Percentiles rank a stretch among this genome's conserved stretches.
Evolutionary conservation across 2,797 vertebrate genomes (phyloP).

Genomic region (Rhinatrema bivittatum): DNA sequence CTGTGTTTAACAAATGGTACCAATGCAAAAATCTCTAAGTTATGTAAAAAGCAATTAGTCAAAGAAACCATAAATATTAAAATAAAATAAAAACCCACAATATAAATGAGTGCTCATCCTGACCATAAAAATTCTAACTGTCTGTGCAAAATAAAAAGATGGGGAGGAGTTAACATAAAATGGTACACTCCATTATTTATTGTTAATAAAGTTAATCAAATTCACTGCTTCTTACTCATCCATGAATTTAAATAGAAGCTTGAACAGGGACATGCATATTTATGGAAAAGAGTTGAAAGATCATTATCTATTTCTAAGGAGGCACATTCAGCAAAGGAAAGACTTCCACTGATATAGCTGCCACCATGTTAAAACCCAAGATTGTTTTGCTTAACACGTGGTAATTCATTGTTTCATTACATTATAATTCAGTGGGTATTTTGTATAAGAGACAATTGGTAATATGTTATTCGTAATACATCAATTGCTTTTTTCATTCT

Average conservation of each 20-base stretch:
- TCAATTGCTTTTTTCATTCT: too few species aligned
- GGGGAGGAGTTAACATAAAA: slow-evolving; percentile 49
- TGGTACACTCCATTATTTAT: slow-evolving; percentile 53
- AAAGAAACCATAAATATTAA: slow-evolving; percentile 63
- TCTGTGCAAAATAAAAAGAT: slow-evolving; percentile 52
- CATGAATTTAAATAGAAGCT: slow-evolving; percentile 49
- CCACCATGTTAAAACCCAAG: slow-evolving; percentile 36
- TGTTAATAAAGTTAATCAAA: slow-evolving; percentile 60
- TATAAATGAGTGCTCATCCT: slow-evolving; percentile 58
- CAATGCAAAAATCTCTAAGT: slow-evolving; percentile 52
- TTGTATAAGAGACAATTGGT: too few species aligned
- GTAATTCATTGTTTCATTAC: slow-evolving; percentile 2
- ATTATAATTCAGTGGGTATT: too few species aligned
- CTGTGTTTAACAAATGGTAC: slow-evolving; percentile 58
- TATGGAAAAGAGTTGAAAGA: slow-evolving; percentile 52
- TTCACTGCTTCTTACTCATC: slow-evolving; percentile 45
- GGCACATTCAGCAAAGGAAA: slow-evolving; percentile 40
- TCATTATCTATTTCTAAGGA: slow-evolving; percentile 45
- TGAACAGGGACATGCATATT: slow-evolving; percentile 51
- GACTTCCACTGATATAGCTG: slow-evolving; percentile 35
- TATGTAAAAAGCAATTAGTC: slow-evolving; percentile 62
- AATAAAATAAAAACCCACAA: slow-evolving; percentile 59
- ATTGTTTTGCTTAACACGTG: not conserved
- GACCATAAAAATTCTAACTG: slow-evolving; percentile 56
- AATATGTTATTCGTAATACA: too few species aligned